phyloP scores from a whole-genome alignment of 2,113 vertebrate genomes.

The Rhadina sibilatrix region DNA sequence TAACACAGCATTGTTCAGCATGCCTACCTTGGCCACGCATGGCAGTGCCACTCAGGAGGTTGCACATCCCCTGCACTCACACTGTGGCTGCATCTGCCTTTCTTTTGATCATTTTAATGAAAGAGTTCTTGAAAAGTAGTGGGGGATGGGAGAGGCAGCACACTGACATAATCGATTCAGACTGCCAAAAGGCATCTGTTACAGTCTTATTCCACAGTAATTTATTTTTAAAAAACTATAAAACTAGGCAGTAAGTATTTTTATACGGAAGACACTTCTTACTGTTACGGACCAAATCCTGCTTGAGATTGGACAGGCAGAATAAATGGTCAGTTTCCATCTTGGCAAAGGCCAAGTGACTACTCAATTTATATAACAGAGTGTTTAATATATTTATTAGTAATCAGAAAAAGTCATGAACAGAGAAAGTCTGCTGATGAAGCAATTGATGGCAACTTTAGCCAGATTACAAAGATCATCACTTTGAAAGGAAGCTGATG shows the following conservation, averaged over 20 bases:
- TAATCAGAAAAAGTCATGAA: not conserved
- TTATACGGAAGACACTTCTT: not conserved
- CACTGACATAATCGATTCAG: conserved; percentile 16
- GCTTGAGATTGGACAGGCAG: not conserved
- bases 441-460: conserved; percentile 12
- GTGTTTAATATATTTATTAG: conserved; percentile 25
- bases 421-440: conserved; percentile 17
- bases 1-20: not conserved
- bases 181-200: conserved; percentile 22
- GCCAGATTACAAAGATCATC: conserved; percentile 4
- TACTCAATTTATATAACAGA: not conserved
- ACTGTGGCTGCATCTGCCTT: conserved; percentile 50
- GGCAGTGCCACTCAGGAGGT: not conserved
- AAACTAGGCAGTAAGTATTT: not conserved
- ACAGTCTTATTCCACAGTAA: not conserved
- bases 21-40: not conserved
- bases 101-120: conserved; percentile 41
- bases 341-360: conserved; percentile 14
- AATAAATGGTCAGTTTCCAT: conserved; percentile 3
- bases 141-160: conserved; percentile 1
- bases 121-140: not conserved
- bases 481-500: conserved; percentile 27
- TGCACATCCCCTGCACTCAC: not conserved
- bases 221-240: not conserved
- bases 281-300: not conserved